Evolutionary conservation across 2,888 invertebrate genomes (phyloP).

Genomic region (Loripinus fragilis): DNA sequence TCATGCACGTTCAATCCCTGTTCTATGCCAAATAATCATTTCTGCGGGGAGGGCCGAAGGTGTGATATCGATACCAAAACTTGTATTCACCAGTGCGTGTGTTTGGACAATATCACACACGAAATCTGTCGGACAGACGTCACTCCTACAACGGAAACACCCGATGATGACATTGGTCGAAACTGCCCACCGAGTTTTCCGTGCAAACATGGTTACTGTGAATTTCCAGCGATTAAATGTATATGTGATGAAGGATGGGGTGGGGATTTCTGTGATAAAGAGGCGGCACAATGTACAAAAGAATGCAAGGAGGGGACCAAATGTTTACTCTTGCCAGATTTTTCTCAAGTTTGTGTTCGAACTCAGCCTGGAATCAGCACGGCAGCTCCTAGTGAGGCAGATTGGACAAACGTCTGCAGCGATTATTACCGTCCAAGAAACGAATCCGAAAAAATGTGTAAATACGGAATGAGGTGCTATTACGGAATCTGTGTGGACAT

Average conservation of each 20-base stretch:
- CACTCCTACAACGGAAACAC: background rate
- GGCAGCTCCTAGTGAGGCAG: background rate
- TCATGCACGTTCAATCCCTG: slow-evolving; percentile 6
- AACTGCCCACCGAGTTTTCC: background rate
- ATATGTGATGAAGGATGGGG: background rate
- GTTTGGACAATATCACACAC: background rate
- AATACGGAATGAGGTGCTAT: background rate
- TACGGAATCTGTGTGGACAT: background rate
- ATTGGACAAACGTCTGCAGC: background rate
- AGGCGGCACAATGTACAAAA: background rate
- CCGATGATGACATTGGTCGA: background rate
- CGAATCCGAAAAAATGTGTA: background rate
- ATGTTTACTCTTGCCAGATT: background rate
- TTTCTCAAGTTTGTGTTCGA: slow-evolving; percentile 8
- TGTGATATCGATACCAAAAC: background rate
- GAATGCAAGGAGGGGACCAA: background rate
- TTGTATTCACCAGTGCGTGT: background rate
- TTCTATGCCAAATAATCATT: background rate
- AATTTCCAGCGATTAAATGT: background rate
- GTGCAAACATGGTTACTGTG: slow-evolving; percentile 7
- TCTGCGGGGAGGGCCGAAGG: slow-evolving; percentile 1
- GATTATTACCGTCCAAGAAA: background rate
- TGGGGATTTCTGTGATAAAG: background rate
- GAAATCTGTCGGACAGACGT: background rate
- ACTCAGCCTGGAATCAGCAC: background rate